Conservation (phyloP, 2,113 vertebrate genomes). For the Peucedramus taeniatus region DNA sequence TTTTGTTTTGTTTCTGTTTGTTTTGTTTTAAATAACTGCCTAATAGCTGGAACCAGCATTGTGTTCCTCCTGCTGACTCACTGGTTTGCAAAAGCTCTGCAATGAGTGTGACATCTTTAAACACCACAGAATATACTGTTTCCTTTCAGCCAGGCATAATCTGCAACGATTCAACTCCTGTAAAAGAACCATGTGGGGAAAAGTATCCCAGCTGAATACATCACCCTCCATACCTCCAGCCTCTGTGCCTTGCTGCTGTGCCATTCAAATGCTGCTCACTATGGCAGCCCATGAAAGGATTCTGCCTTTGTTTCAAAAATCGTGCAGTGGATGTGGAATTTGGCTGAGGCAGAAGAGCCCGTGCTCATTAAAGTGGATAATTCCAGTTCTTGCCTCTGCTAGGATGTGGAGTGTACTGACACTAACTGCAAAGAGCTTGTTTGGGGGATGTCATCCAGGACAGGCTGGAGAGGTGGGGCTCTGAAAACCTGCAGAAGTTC, state of each 20-base stretch:
- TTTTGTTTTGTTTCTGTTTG: constrained; percentile 8
- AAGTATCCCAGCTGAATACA: background rate
- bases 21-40: constrained; percentile 56
- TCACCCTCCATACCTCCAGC: background rate
- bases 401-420: background rate
- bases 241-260: background rate
- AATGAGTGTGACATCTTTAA: constrained; percentile 40
- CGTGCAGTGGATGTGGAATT: rapidly evolving
- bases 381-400: background rate
- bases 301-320: constrained; percentile 1
- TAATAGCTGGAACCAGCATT: constrained; percentile 47
- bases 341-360: background rate
- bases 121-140: constrained; percentile 23
- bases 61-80: constrained; percentile 60
- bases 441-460: background rate
- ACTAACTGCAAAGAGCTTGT: background rate
- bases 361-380: background rate
- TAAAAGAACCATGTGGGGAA: background rate
- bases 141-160: constrained; percentile 40
- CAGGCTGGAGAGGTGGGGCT: background rate
- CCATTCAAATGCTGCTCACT: background rate
- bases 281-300: background rate
- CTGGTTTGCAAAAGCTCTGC: constrained; percentile 46
- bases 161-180: background rate
- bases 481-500: background rate